Evolutionary conservation across 2,113 vertebrate genomes (phyloP).

Genomic region (Phalacrocorax pelagicus): DNA sequence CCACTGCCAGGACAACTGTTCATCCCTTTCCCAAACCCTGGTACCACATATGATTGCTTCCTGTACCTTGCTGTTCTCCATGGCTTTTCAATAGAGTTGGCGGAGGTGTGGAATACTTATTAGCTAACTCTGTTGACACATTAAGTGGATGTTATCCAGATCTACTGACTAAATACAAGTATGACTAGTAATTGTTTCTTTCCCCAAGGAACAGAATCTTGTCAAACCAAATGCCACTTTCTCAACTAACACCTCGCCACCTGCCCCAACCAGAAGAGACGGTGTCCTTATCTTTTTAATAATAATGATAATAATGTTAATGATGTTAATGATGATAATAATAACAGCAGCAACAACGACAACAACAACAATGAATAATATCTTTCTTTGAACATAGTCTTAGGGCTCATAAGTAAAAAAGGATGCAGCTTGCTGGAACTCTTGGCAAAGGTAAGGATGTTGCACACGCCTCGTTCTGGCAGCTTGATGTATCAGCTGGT

Average conservation of each 20-base stretch:
- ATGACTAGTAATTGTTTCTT: not conserved
- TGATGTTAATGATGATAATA: not conserved
- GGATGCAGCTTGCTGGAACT: not conserved
- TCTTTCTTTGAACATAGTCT: not conserved
- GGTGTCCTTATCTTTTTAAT: not conserved
- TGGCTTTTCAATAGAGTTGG: not conserved
- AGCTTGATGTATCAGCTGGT: not conserved
- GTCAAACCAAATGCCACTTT: not conserved
- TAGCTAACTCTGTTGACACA: not conserved
- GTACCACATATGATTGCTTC: not conserved
- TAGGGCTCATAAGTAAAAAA: not conserved
- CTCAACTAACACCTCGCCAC: not conserved
- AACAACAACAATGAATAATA: not conserved
- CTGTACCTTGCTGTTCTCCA: not conserved
- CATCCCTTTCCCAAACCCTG: not conserved
- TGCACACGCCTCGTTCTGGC: not conserved
- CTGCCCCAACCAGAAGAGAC: not conserved
- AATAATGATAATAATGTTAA: not conserved
- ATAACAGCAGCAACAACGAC: not conserved
- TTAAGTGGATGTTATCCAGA: not conserved
- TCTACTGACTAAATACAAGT: not conserved
- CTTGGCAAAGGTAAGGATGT: not conserved
- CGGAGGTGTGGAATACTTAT: not conserved
- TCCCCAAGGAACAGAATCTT: not conserved
- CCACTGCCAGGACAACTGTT: not conserved